Evolutionary conservation across 2,797 vertebrate species (phyloP).

Genomic region (Cichlasoma orientale): DNA sequence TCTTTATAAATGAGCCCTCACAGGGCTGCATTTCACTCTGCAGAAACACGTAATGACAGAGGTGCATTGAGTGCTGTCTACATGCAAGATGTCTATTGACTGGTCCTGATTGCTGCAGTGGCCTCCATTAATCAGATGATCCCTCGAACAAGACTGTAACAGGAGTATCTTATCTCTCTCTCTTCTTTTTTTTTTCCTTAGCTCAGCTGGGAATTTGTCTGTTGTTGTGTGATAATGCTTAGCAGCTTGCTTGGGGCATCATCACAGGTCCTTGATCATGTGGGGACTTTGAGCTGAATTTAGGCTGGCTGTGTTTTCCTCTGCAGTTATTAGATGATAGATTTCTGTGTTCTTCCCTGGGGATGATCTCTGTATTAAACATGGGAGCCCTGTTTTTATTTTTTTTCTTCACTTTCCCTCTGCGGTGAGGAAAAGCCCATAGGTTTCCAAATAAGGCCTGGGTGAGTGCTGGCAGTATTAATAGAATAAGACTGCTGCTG

Average conservation of each 20-base stretch:
- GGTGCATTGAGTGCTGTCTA: neutral
- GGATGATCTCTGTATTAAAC: slow-evolving; percentile 25
- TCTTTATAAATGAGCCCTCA: neutral
- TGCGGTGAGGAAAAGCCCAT: slow-evolving; percentile 39
- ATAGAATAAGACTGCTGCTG: slow-evolving; percentile 68
- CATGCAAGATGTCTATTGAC: slow-evolving; percentile 10
- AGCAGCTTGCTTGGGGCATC: neutral
- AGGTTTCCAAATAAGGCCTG: slow-evolving; percentile 73
- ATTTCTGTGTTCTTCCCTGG: neutral
- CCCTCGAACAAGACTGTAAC: neutral
- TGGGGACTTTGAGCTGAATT: neutral
- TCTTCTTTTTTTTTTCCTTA: neutral
- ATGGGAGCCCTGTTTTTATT: slow-evolving; percentile 3
- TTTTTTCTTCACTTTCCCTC: slow-evolving; percentile 16
- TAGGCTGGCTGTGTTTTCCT: neutral
- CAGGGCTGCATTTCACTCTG: neutral
- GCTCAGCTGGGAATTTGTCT: neutral
- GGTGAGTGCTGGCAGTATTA: slow-evolving; percentile 66
- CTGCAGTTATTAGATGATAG: slow-evolving; percentile 5
- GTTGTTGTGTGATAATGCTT: neutral
- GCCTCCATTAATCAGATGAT: slow-evolving; percentile 35
- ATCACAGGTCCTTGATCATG: neutral
- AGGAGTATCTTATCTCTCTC: neutral
- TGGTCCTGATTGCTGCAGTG: neutral
- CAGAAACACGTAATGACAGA: neutral